These are phyloP conservation scores for Calcarius lapponicus DNA, from an alignment of 2,797 vertebrate genomes.

Conservation along the genomic window DNA sequence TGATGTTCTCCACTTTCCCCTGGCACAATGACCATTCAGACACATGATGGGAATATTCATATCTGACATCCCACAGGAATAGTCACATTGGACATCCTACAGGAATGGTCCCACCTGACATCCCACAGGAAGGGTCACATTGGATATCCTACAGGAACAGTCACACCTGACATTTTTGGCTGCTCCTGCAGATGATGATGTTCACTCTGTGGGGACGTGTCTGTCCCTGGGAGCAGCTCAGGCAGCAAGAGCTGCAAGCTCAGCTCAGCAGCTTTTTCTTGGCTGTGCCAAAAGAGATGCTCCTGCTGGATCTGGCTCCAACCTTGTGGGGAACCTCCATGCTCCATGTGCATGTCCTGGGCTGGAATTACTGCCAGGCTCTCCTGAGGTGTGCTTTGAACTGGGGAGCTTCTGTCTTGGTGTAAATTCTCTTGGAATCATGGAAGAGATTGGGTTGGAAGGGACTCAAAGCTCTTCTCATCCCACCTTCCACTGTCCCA, in stretches of 20 bases:
- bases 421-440: not conserved
- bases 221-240: not conserved
- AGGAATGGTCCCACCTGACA: too few relatives aligned
- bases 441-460: not conserved
- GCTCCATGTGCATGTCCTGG: not conserved
- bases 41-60: not conserved
- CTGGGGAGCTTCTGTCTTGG: not conserved
- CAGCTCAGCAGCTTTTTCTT: not conserved
- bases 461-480: not conserved
- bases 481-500: fast-evolving
- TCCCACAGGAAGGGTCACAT: not conserved
- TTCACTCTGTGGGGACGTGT: not conserved
- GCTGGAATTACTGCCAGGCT: not conserved
- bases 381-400: not conserved
- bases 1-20: not conserved
- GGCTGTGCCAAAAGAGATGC: not conserved
- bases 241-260: not conserved
- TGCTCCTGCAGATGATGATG: not conserved
- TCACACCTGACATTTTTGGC: not conserved
- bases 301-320: not conserved
- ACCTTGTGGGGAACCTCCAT: fast-evolving
- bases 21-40: not conserved
- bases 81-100: not conserved
- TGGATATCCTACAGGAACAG: not conserved
- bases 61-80: not conserved